Evolutionary conservation across 2,888 invertebrate species (phyloP).

Genomic region (Lasioglossum oenotherae): DNA sequence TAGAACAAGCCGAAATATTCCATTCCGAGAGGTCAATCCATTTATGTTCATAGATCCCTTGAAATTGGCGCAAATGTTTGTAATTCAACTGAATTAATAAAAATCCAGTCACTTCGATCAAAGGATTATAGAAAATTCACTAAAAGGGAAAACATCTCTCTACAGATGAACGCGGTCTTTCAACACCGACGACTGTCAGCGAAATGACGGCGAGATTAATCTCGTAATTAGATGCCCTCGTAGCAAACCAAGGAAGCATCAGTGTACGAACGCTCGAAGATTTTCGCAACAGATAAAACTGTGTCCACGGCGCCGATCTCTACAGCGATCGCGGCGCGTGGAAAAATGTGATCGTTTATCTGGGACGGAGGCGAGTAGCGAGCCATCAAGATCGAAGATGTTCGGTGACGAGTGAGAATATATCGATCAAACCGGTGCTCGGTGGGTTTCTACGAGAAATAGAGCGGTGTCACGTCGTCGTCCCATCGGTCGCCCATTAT

Average conservation of each 20-base stretch:
- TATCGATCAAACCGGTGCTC: constrained; percentile 61
- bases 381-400: constrained; percentile 38
- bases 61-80: background rate
- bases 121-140: background rate
- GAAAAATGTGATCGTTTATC: constrained; percentile 38
- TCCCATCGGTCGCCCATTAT: constrained; percentile 58
- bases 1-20: background rate
- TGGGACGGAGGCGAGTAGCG: background rate
- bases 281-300: constrained; percentile 35
- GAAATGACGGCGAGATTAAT: background rate
- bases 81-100: background rate
- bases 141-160: background rate
- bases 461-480: constrained; percentile 52
- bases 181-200: background rate
- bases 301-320: constrained; percentile 36
- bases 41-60: background rate
- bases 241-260: background rate
- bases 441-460: constrained; percentile 51
- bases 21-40: background rate
- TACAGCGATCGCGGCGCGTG: constrained; percentile 15
- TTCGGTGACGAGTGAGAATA: constrained; percentile 47
- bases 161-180: background rate
- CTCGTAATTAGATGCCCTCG: background rate
- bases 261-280: background rate
- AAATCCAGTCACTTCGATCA: too few relatives aligned